Conservation (phyloP, 2,888 invertebrate genomes). For the Monoplex corrugatus region DNA sequence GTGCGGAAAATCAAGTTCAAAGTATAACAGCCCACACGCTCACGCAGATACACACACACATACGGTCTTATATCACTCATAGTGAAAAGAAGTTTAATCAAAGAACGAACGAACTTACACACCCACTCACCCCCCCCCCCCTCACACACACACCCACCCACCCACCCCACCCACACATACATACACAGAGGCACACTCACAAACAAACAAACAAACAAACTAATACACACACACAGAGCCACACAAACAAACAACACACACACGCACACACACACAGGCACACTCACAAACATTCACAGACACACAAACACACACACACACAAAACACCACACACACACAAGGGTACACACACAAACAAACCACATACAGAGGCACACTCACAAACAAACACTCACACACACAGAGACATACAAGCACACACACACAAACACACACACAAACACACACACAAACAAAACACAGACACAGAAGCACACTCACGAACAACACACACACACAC, state of each 20-base stretch:
- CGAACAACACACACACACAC: not conserved
- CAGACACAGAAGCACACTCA: not conserved
- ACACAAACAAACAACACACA: not conserved
- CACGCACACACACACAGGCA: not conserved
- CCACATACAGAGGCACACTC: not conserved
- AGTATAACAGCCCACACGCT: no score
- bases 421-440: not conserved
- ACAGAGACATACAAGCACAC: not conserved
- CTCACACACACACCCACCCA: no score
- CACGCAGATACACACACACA: no score
- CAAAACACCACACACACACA: not conserved
- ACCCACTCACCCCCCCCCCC: no score
- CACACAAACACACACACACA: not conserved
- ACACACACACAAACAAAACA: not conserved
- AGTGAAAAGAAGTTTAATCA: no score
- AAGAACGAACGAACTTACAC: no score
- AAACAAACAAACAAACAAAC: not conserved
- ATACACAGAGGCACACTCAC: no score
- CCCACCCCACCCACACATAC: no score
- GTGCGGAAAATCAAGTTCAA: no score
- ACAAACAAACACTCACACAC: not conserved
- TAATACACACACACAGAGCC: not conserved
- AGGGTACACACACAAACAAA: not conserved
- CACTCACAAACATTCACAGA: not conserved
- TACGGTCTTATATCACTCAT: no score